A percentile compares a stretch with the other conserved stretches of the same genome.
These are phyloP conservation scores for Ornithoptera priamus DNA, from an alignment of 2,888 invertebrate genomes.

Conservation along the genomic window DNA sequence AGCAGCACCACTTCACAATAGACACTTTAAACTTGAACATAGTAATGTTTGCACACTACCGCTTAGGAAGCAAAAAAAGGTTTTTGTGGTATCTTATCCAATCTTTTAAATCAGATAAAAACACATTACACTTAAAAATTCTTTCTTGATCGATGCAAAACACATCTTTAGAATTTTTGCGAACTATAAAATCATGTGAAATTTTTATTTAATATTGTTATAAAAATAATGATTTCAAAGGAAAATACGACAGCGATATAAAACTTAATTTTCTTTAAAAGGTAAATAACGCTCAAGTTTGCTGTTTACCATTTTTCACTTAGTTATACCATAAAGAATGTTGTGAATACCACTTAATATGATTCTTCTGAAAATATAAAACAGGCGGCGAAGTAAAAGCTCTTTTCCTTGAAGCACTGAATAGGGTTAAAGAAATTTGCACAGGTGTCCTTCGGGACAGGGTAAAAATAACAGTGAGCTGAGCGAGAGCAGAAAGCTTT, in stretches of 20 bases:
- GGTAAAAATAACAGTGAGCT: slow-evolving; percentile 17
- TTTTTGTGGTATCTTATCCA: too few species aligned
- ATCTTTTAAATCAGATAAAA: too few species aligned
- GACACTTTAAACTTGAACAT: too few species aligned
- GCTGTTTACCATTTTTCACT: not conserved
- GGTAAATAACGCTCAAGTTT: not conserved
- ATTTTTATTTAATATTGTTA: too few species aligned
- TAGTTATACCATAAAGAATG: not conserved
- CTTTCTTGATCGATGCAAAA: too few species aligned
- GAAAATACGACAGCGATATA: not conserved
- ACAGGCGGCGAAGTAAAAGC: slow-evolving; percentile 10
- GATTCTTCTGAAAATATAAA: not conserved
- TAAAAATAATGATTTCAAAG: too few species aligned
- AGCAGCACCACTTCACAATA: too few species aligned
- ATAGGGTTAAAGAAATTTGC: slow-evolving; percentile 25
- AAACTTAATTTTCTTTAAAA: not conserved
- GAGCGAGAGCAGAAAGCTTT: slow-evolving; percentile 9
- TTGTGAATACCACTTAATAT: slow-evolving; percentile 4
- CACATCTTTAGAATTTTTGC: too few species aligned
- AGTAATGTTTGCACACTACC: too few species aligned
- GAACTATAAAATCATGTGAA: too few species aligned
- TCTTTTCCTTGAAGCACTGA: slow-evolving; percentile 9
- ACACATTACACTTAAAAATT: too few species aligned
- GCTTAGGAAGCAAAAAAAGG: too few species aligned
- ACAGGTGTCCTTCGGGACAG: slow-evolving; percentile 21